A percentile compares a stretch with the other conserved stretches of the same genome.
Evolutionary conservation across 2,113 vertebrate species (phyloP).

Genomic region (Plotosus lineatus): DNA sequence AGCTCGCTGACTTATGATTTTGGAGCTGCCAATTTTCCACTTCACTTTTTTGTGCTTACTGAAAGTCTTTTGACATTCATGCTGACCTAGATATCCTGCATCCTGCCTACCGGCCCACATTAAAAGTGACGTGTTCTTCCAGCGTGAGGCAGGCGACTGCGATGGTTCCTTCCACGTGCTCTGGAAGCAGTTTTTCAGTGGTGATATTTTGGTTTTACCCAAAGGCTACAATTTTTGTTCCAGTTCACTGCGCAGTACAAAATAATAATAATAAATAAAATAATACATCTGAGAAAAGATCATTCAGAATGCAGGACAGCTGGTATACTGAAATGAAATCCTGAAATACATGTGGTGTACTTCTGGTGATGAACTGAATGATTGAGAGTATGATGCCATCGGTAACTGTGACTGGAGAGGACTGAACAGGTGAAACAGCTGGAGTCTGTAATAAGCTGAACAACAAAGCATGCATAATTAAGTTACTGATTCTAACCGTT

Average conservation of each 20-base stretch:
- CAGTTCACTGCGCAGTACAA: not conserved
- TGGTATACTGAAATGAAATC: not conserved
- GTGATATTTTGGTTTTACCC: slow-evolving; percentile 17
- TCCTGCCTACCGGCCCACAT: slow-evolving; percentile 21
- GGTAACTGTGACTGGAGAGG: not conserved
- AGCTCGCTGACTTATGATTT: slow-evolving; percentile 22
- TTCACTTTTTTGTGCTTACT: slow-evolving; percentile 26
- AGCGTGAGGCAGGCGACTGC: not conserved
- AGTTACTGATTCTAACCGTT: no score
- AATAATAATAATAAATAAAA: not conserved
- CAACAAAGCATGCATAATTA: not conserved
- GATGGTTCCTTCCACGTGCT: not conserved
- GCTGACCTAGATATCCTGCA: slow-evolving; percentile 48
- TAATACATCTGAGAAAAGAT: not conserved
- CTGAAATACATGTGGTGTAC: not conserved
- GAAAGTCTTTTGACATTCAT: slow-evolving; percentile 53
- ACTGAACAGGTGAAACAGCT: not conserved
- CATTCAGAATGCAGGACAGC: not conserved
- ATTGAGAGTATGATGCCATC: not conserved
- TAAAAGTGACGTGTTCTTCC: slow-evolving; percentile 2
- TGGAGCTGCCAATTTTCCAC: slow-evolving; percentile 4
- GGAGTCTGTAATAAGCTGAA: not conserved
- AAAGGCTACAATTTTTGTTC: not conserved
- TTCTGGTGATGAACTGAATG: not conserved
- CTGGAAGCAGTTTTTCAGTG: not conserved